These are phyloP conservation scores for Drosophila sp. DNA, from an alignment of 1,140 invertebrate species.

Conservation along the genomic window DNA sequence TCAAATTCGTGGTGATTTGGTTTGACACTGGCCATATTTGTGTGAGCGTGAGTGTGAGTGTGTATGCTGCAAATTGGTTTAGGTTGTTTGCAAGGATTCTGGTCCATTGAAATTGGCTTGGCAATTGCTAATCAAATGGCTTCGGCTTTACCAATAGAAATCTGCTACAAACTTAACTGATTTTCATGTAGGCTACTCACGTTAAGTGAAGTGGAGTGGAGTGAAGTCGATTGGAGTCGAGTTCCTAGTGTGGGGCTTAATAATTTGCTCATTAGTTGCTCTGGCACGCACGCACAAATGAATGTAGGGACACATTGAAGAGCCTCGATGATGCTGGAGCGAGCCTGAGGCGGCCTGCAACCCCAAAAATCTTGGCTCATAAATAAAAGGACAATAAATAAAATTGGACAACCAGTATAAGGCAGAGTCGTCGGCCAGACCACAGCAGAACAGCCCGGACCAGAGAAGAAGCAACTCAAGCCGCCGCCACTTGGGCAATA, in stretches of 20 bases:
- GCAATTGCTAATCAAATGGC: conserved; percentile 57
- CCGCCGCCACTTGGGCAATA: not conserved
- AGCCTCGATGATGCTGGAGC: conserved; percentile 21
- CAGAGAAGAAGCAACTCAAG: not conserved
- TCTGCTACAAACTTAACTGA: conserved; percentile 20
- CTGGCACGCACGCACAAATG: conserved; percentile 43
- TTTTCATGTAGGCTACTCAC: not conserved
- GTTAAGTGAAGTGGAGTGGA: conserved; percentile 20
- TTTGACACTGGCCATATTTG: conserved; percentile 44
- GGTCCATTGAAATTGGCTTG: conserved; percentile 56
- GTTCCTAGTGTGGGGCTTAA: conserved; percentile 24
- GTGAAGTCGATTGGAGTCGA: conserved; percentile 9
- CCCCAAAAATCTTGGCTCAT: conserved; percentile 32
- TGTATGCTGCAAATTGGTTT: conserved; percentile 57
- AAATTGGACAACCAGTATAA: conserved; percentile 36
- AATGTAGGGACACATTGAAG: conserved; percentile 18
- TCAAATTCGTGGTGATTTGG: conserved; percentile 44
- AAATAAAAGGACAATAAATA: conserved; percentile 66
- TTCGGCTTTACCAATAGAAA: conserved; percentile 33
- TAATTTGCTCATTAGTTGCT: conserved; percentile 70
- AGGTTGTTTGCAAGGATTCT: conserved; percentile 36
- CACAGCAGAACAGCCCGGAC: no score
- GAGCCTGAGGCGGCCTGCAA: conserved; percentile 9
- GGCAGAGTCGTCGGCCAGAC: not conserved
- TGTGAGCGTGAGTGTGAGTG: conserved; percentile 9